Conservation (phyloP, 92 coral and sea anemone species). For the Parazoanthus darwini region DNA sequence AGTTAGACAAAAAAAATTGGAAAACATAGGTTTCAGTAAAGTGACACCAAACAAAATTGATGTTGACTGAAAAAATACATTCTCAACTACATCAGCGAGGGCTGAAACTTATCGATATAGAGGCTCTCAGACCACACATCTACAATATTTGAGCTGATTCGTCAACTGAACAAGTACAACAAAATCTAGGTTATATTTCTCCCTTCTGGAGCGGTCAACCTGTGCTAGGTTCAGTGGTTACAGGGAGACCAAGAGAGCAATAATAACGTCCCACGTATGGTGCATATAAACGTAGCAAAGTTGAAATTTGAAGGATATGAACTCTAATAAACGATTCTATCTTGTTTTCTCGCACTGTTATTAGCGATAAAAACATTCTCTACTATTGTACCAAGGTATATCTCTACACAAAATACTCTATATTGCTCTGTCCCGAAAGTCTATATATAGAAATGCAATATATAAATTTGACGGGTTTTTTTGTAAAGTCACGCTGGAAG, state of each 20-base stretch:
- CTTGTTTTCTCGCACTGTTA: neutral
- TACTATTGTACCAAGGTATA: neutral
- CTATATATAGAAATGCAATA: constrained; percentile 28
- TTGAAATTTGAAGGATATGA: neutral
- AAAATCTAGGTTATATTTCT: neutral
- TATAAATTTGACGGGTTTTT: constrained; percentile 8
- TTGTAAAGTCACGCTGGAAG: neutral
- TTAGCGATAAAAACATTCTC: constrained; percentile 1
- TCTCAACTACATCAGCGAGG: neutral
- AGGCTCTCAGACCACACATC: neutral
- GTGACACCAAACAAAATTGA: neutral
- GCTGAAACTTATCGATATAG: neutral
- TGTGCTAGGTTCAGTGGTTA: neutral
- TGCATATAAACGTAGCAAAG: constrained; percentile 22
- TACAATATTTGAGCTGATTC: neutral
- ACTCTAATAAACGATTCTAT: constrained; percentile 3
- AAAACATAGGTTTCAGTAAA: too few relatives aligned
- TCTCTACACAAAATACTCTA: constrained; percentile 35
- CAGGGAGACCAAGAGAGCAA: neutral
- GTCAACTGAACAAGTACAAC: neutral
- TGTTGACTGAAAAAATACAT: neutral
- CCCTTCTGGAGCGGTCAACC: neutral
- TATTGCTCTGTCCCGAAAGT: neutral
- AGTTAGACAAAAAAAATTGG: neutral
- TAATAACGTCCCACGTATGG: constrained; percentile 35